Percentiles rank a stretch among this genome's conserved stretches.
phyloP scores from a whole-genome alignment of 2,113 vertebrate genomes.

The Heptranchias perlo region DNA sequence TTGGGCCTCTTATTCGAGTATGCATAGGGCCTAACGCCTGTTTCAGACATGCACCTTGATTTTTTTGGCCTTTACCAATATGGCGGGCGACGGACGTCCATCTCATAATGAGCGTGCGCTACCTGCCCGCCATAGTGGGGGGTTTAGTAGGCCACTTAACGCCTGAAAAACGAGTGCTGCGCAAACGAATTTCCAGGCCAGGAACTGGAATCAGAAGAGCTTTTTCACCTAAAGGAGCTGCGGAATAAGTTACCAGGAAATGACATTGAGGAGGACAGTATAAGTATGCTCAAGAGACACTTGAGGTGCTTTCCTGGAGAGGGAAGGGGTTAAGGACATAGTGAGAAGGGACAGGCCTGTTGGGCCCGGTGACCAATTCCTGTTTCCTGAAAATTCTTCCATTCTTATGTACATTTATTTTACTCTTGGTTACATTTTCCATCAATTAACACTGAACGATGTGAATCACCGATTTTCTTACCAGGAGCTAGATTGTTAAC shows the following conservation, averaged over 20 bases:
- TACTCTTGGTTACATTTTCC: neutral
- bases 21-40: neutral
- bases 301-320: neutral
- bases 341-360: too few species aligned
- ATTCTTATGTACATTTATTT: neutral
- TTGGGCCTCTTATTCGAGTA: neutral
- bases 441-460: neutral
- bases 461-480: neutral
- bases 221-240: neutral
- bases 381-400: neutral
- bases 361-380: neutral
- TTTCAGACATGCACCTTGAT: neutral
- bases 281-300: neutral
- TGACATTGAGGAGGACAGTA: neutral
- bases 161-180: neutral
- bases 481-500: neutral
- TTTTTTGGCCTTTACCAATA: neutral
- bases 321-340: neutral
- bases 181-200: neutral
- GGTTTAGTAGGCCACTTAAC: neutral
- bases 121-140: neutral
- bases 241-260: neutral
- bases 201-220: neutral
- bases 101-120: neutral
- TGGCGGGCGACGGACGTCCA: neutral